Evolutionary conservation across 2,113 vertebrate species (phyloP), one percentile per base, ranked within the genome.

Genomic region (Etheostoma spectabile): DNA sequence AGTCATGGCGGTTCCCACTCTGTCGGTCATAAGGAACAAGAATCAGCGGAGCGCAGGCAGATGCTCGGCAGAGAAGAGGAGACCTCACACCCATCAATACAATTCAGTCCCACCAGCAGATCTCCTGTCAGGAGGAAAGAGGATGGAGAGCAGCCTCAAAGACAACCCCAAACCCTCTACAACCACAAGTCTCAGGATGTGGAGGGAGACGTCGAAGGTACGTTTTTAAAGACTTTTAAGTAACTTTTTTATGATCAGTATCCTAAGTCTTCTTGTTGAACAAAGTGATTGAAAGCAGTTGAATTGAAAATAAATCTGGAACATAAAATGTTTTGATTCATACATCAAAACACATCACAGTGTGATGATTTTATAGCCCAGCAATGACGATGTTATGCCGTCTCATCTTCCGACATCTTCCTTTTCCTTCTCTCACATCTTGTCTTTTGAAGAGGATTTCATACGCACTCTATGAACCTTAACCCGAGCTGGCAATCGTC

Each of bases 201-300:
- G 0, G 66, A 86, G 10, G 93, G 89, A 57, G 55, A 77, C 83
- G 60, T 90, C 45, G 90, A 94, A 91, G 95, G 97, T 97, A 95
- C 95, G 96, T 27, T 6, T 33, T 14, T 7, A 4, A 14, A 18
- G 24, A 48, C 10, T 22, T 59, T 60, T 16, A 79, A 56, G 16
- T 27, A 3, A 74, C 18, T 13, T 82, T 64, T 72, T 6, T 11
- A 35, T 38, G 48, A 19, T 56, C 46, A 48, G 4, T 21, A 30
- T 69, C 42, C 8, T 1, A 49, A 21, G 21, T 42, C 2, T 14
- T 30, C 15, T 74, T 30, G 6, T 14, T 51, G 3, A 77, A n/a
- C 35, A 10, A 60, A 71, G 24, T n/a, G 8, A 18, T 24, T 68
- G 16, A 65, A 68, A 68, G 8, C 13, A 22, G 13, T 18, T 57